phyloP scores from a whole-genome alignment of 2,113 vertebrate genomes.

The Diadophis punctatus region DNA sequence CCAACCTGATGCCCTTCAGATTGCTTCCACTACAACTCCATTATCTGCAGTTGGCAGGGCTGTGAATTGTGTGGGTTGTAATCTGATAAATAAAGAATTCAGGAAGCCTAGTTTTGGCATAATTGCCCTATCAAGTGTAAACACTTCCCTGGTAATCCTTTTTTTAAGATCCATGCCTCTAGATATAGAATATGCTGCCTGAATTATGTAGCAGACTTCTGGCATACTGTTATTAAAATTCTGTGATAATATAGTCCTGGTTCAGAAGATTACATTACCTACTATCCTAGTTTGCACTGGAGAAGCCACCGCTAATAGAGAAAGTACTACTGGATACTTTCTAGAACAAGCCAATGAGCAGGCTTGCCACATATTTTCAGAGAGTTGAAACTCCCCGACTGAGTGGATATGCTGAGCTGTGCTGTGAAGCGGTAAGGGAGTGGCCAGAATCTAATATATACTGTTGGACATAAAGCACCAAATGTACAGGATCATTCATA shows the following conservation, averaged over 20 bases:
- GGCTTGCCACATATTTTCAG: background rate
- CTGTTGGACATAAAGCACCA: background rate
- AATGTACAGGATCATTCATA: background rate
- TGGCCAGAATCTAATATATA: background rate
- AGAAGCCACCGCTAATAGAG: background rate
- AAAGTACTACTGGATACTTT: background rate
- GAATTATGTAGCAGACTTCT: background rate
- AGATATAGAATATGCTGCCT: background rate
- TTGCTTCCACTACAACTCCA: background rate
- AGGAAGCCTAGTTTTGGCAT: background rate
- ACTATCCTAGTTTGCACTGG: background rate
- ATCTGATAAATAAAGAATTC: background rate
- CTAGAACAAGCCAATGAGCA: background rate
- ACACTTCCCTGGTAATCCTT: background rate
- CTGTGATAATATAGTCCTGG: background rate
- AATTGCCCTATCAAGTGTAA: background rate
- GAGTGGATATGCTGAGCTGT: background rate
- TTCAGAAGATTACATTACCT: background rate
- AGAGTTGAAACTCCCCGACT: background rate
- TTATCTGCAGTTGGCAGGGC: background rate
- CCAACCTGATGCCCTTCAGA: background rate
- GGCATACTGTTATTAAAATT: background rate
- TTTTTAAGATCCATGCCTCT: background rate
- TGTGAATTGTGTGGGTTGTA: background rate
- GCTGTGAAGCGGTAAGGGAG: background rate